Percentiles rank a stretch among this genome's conserved stretches.
phyloP scores from a whole-genome alignment of 1,140 invertebrate genomes.

The Procambarus clarkii region DNA sequence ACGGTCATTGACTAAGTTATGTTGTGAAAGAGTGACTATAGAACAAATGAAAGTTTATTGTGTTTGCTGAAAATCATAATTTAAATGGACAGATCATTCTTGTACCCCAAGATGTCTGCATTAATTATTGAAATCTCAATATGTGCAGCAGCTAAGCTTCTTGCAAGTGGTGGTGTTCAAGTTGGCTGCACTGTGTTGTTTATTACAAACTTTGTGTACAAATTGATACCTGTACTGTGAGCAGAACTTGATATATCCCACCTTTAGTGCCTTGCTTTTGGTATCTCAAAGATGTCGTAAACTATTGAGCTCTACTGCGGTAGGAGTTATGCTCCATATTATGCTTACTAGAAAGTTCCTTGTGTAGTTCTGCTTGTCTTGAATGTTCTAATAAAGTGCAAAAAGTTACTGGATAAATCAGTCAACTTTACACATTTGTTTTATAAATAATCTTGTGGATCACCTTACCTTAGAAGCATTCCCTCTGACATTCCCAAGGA shows the following conservation, averaged over 20 bases:
- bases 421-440: background rate
- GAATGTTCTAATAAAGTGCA: background rate
- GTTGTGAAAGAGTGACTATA: background rate
- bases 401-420: background rate
- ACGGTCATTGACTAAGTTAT: background rate
- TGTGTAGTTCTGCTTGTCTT: conserved; percentile 36
- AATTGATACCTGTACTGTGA: background rate
- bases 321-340: conserved; percentile 48
- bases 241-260: conserved; percentile 1
- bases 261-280: conserved; percentile 25
- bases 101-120: background rate
- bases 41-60: background rate
- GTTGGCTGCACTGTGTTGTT: background rate
- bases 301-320: background rate
- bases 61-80: background rate
- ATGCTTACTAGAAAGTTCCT: conserved; percentile 60
- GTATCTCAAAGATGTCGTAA: conserved; percentile 4
- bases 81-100: background rate
- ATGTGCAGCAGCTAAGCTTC: background rate
- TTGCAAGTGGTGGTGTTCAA: background rate
- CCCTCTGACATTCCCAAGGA: conserved; percentile 22
- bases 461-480: conserved; percentile 19
- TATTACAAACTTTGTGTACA: conserved; percentile 3
- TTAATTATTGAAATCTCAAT: background rate
- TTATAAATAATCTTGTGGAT: background rate